Conservation (phyloP, 1,140 invertebrate genomes). For the Nephila pilipes region DNA sequence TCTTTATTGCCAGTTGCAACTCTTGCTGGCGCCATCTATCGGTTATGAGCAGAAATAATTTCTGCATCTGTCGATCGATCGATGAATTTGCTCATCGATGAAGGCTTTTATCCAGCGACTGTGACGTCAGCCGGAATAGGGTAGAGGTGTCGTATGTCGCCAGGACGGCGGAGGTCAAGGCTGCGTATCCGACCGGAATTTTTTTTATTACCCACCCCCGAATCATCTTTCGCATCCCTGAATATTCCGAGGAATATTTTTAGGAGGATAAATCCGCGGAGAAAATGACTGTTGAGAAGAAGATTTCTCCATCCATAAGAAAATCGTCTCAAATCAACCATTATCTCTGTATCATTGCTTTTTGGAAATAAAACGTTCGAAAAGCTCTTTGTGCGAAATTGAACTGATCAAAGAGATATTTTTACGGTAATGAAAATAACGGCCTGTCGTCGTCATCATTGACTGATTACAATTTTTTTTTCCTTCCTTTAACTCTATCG, state of each 20-base stretch:
- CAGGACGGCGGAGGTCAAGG: constrained; percentile 75
- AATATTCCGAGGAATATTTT: constrained; percentile 34
- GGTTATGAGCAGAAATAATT: constrained; percentile 26
- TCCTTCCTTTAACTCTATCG: neutral
- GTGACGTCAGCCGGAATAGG: constrained; percentile 68
- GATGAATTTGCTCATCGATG: constrained; percentile 75
- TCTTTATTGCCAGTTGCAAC: neutral
- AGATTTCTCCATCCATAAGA: constrained; percentile 2
- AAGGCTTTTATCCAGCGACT: constrained; percentile 68
- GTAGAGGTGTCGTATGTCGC: constrained; percentile 76
- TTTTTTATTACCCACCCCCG: neutral
- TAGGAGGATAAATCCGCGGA: neutral
- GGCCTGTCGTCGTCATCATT: neutral
- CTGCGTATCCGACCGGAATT: constrained; percentile 43
- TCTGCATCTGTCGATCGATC: constrained; percentile 66
- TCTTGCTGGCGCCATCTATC: constrained; percentile 52
- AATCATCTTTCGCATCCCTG: constrained; percentile 41
- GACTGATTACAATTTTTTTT: neutral
- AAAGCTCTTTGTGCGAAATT: neutral
- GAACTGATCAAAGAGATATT: neutral
- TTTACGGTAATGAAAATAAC: neutral
- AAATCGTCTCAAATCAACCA: neutral
- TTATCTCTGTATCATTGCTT: neutral
- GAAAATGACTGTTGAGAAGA: neutral
- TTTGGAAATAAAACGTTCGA: neutral